phyloP scores from a whole-genome alignment of 2,888 invertebrate genomes.

The Steinernema hermaphroditum region DNA sequence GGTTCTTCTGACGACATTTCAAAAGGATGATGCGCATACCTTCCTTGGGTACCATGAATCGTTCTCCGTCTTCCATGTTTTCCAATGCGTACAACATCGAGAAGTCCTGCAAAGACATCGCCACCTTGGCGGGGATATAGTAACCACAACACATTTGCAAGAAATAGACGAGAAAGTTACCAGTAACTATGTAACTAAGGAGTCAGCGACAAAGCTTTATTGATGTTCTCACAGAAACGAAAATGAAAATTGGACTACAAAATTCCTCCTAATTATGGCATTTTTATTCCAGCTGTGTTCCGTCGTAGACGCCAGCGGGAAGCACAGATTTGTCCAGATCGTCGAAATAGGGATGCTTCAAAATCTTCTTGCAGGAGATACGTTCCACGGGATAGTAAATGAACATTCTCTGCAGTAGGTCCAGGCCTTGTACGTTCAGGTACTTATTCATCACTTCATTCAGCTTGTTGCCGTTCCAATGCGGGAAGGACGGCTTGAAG shows the following conservation, averaged over 20 bases:
- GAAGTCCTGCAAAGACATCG: too few species aligned
- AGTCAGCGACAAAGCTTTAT: too few species aligned
- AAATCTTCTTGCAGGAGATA: conserved; percentile 81
- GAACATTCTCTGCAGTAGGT: conserved; percentile 77
- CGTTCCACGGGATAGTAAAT: conserved; percentile 86
- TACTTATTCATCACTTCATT: conserved; percentile 72
- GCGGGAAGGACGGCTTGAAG: conserved; percentile 86
- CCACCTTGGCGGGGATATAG: too few species aligned
- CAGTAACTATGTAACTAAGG: too few species aligned
- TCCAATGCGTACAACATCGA: too few species aligned
- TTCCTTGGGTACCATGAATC: too few species aligned
- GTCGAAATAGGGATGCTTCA: conserved; percentile 84
- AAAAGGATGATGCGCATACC: too few species aligned
- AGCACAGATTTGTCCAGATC: conserved; percentile 68
- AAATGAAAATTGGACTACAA: neutral
- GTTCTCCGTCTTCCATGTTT: too few species aligned
- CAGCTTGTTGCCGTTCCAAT: conserved; percentile 74
- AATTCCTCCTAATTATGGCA: conserved; percentile 61
- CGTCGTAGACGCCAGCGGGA: conserved; percentile 62
- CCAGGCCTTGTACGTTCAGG: conserved; percentile 75
- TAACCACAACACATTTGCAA: too few species aligned
- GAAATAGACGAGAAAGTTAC: too few species aligned
- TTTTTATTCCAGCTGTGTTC: conserved; percentile 30
- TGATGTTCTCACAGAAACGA: too few species aligned
- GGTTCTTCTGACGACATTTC: too few species aligned